These are phyloP conservation scores for Crossoptilon crossoptilon DNA, from an alignment of 2,797 vertebrate species.

Conservation along the genomic window DNA sequence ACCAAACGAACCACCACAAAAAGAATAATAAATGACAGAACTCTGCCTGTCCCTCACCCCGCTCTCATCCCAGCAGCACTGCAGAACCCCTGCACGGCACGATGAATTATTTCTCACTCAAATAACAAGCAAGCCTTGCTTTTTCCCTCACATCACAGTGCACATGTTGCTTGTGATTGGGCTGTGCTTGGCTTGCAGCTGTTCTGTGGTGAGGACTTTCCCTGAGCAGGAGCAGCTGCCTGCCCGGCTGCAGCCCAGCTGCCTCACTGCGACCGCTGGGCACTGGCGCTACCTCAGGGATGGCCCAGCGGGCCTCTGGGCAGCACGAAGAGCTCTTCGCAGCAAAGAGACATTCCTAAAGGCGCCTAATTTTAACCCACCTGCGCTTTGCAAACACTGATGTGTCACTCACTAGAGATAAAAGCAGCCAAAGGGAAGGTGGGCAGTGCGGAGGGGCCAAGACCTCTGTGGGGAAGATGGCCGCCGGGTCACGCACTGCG, in stretches of 20 bases:
- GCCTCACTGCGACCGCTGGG: accelerated
- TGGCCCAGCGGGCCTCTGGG: background rate
- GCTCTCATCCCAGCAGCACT: background rate
- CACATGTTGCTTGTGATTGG: background rate
- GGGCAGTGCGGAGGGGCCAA: accelerated
- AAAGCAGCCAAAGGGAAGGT: accelerated
- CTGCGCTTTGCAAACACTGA: accelerated
- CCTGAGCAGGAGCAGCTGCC: background rate
- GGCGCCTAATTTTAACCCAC: too few relatives aligned
- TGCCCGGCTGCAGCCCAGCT: accelerated
- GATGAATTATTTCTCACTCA: background rate
- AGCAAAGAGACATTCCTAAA: background rate
- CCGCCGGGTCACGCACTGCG: accelerated
- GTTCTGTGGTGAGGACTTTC: background rate
- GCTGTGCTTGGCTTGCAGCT: background rate
- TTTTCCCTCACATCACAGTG: background rate
- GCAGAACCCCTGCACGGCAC: accelerated
- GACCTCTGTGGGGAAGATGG: background rate
- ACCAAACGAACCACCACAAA: background rate
- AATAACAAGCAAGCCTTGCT: background rate
- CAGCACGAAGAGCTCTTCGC: background rate
- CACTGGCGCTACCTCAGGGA: background rate
- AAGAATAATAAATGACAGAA: background rate
- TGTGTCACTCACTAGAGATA: background rate
- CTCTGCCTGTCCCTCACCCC: background rate